Evolutionary conservation across 2,888 invertebrate genomes (phyloP).

Genomic region (Volucella zonaria): DNA sequence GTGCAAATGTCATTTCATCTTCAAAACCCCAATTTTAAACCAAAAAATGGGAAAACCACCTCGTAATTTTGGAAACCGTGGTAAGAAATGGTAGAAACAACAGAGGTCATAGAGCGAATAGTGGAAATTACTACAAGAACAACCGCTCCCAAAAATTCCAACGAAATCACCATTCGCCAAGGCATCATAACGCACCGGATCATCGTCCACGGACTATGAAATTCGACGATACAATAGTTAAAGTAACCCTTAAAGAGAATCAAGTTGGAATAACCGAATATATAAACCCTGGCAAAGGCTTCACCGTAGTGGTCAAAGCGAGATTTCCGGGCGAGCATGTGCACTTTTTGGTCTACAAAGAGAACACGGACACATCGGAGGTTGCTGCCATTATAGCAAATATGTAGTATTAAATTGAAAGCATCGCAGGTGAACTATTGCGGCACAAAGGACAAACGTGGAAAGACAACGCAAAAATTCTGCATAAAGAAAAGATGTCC

Average conservation of each 20-base stretch:
- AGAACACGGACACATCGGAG: conserved; percentile 95
- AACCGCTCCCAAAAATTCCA: background rate
- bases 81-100: conserved; percentile 17
- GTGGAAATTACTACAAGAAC: background rate
- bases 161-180: background rate
- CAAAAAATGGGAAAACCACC: conserved; percentile 47
- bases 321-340: conserved; percentile 91
- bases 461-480: conserved; percentile 95
- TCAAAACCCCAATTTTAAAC: background rate
- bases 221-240: conserved; percentile 13
- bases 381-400: conserved; percentile 89
- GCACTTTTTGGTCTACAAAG: conserved; percentile 95
- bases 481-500: conserved; percentile 89
- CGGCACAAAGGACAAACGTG: conserved; percentile 97
- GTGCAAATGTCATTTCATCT: background rate
- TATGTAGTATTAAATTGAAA: conserved; percentile 85
- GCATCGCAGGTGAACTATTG: conserved; percentile 90
- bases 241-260: conserved; percentile 84
- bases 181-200: background rate
- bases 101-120: conserved; percentile 27
- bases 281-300: conserved; percentile 86
- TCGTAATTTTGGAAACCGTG: conserved; percentile 30
- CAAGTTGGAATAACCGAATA: conserved; percentile 91
- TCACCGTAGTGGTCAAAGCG: conserved; percentile 90
- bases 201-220: background rate